phyloP scores from a whole-genome alignment of 1,140 invertebrate genomes.

The Caenorhabditis elegans region DNA sequence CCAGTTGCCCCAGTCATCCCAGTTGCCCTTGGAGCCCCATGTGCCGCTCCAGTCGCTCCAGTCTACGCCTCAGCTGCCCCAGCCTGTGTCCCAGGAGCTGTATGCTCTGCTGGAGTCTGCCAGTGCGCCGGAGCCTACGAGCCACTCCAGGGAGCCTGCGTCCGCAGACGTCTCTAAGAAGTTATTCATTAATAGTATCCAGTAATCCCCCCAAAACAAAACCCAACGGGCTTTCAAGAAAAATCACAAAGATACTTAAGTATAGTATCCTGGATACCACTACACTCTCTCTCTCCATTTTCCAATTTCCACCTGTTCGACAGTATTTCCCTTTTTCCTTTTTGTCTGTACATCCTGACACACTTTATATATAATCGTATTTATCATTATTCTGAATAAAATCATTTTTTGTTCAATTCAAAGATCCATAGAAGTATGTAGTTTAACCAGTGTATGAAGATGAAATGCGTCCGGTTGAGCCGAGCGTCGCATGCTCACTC shows the following conservation, averaged over 20 bases:
- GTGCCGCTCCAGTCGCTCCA: conserved; percentile 30
- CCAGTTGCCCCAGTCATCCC: conserved; percentile 40
- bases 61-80: conserved; percentile 38
- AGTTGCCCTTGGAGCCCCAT: conserved; percentile 51
- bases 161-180: conserved; percentile 45
- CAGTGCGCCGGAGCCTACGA: conserved; percentile 47
- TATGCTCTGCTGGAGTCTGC: conserved; percentile 52
- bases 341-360: conserved; percentile 20
- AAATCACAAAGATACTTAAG: conserved; percentile 22
- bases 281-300: neutral
- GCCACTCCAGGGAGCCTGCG: conserved; percentile 44
- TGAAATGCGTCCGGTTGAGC: conserved; percentile 39
- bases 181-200: neutral
- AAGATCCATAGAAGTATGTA: conserved; percentile 32
- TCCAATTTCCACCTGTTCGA: neutral
- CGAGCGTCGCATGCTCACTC: conserved; percentile 24
- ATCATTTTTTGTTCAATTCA: neutral
- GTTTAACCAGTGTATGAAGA: conserved; percentile 39
- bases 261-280: conserved; percentile 8
- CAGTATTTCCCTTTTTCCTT: neutral
- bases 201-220: neutral
- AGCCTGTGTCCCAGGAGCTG: conserved; percentile 49
- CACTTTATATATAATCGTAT: neutral
- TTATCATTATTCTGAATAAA: conserved; percentile 15
- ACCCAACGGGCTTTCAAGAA: neutral